Conservation (phyloP, 2,888 invertebrate species). For the Pristionchus mayeri region DNA sequence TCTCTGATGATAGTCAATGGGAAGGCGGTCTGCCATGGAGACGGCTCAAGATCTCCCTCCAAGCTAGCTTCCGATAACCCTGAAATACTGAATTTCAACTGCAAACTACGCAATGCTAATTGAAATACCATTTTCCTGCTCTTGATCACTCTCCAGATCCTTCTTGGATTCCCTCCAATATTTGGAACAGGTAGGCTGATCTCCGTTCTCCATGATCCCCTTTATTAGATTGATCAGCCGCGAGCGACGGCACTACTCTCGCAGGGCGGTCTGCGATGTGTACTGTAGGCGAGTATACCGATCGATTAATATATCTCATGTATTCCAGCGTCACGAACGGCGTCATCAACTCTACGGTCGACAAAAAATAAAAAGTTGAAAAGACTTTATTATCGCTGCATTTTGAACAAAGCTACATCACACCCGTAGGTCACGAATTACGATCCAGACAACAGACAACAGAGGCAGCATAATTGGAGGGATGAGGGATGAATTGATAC, state of each 20-base stretch:
- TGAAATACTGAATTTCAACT: not conserved
- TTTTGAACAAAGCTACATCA: constrained; percentile 12
- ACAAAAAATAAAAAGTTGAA: not conserved
- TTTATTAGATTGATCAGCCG: not conserved
- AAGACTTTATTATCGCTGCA: not conserved
- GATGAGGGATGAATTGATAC: not conserved
- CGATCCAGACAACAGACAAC: not conserved
- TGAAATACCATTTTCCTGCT: not conserved
- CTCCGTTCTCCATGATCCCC: not conserved
- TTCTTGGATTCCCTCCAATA: not conserved
- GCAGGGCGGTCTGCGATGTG: too few species aligned
- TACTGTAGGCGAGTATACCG: too few species aligned
- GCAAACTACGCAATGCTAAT: too few species aligned
- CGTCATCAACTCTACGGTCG: not conserved
- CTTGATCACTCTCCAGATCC: not conserved
- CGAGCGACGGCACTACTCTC: not conserved
- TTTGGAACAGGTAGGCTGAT: not conserved
- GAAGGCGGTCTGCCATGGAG: not conserved
- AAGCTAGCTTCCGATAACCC: not conserved
- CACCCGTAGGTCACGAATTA: not conserved
- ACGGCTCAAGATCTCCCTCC: not conserved
- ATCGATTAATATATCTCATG: not conserved
- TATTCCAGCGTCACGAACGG: not conserved
- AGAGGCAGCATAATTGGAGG: not conserved
- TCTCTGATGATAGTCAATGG: not conserved